A percentile compares a stretch with the other conserved stretches of the same genome.
Evolutionary conservation across 1,140 invertebrate genomes (phyloP).

Genomic region (Ylistrum balloti): DNA sequence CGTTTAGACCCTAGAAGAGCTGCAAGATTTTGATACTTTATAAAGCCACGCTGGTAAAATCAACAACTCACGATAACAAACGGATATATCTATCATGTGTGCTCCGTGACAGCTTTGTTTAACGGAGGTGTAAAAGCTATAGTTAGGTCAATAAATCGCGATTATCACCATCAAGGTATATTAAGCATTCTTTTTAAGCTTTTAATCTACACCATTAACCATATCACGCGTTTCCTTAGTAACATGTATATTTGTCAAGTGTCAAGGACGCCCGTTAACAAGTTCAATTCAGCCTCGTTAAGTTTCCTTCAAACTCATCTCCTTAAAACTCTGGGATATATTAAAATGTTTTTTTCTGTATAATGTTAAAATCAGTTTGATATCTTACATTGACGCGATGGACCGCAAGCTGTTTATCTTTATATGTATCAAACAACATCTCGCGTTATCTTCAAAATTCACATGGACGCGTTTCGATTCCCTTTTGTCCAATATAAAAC

Average conservation of each 20-base stretch:
- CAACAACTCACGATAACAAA: background rate
- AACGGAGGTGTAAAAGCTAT: background rate
- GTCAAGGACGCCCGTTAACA: background rate
- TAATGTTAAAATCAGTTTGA: too few relatives aligned
- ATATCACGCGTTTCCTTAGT: background rate
- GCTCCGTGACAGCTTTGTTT: background rate
- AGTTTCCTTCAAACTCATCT: too few relatives aligned
- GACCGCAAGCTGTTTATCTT: too few relatives aligned
- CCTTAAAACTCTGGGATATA: background rate
- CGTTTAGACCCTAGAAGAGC: background rate
- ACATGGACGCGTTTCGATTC: too few relatives aligned
- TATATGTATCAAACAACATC: too few relatives aligned
- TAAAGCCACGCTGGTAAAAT: too few relatives aligned
- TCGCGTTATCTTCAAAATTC: too few relatives aligned
- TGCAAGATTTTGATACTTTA: background rate
- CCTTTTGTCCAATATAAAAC: too few relatives aligned
- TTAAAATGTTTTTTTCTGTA: background rate
- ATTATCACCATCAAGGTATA: background rate
- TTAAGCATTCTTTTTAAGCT: background rate
- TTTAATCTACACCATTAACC: background rate
- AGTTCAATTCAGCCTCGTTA: background rate
- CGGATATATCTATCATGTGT: background rate
- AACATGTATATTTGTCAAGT: background rate
- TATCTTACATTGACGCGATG: too few relatives aligned
- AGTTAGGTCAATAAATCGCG: background rate